phyloP scores from a whole-genome alignment of 1,140 invertebrate species.

The Trinorchestia longiramus region DNA sequence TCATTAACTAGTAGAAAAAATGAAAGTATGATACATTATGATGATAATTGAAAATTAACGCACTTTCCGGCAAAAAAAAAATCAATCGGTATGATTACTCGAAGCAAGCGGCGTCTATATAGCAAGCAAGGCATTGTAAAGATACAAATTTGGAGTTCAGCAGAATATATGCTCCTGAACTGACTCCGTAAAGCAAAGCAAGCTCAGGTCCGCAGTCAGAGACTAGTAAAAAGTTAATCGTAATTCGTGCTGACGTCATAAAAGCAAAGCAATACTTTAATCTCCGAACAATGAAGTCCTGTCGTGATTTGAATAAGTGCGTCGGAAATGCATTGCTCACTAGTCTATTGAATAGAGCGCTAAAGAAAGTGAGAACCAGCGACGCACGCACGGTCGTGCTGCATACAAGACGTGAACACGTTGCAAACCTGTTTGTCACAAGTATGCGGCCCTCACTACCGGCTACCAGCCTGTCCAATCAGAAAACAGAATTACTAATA shows the following conservation, averaged over 20 bases:
- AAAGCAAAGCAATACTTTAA: background rate
- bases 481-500: background rate
- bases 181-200: background rate
- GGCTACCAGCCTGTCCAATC: conserved; percentile 29
- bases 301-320: background rate
- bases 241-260: background rate
- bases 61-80: no score
- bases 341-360: background rate
- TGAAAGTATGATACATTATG: no score
- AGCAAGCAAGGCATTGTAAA: background rate
- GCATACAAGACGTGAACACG: background rate
- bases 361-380: background rate
- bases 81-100: no score
- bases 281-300: background rate
- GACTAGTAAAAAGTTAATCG: background rate
- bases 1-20: no score
- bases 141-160: background rate
- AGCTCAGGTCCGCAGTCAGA: background rate
- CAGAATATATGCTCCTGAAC: background rate
- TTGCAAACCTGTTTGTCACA: conserved; percentile 35
- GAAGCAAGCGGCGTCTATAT: background rate
- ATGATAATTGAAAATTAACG: no score
- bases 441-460: conserved; percentile 45
- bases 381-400: background rate
- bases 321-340: background rate